These are phyloP conservation scores for Drosophila affinis DNA, from an alignment of 2,888 invertebrate species.

Conservation along the genomic window DNA sequence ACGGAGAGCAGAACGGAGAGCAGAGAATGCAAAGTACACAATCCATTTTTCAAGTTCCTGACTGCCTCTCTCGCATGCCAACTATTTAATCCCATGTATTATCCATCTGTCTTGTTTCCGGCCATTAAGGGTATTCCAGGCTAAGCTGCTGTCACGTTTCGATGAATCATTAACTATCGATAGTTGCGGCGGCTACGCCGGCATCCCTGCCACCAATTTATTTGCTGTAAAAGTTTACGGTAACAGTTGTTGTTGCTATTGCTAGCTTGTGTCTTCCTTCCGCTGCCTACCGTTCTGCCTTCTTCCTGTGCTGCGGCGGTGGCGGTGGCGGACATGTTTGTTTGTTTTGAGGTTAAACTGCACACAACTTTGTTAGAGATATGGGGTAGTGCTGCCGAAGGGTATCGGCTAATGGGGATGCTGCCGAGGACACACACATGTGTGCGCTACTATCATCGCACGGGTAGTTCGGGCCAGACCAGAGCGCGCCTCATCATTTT, in stretches of 20 bases:
- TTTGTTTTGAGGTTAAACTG: slow-evolving; percentile 45
- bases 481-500: slow-evolving; percentile 61
- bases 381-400: background rate
- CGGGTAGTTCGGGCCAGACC: slow-evolving; percentile 12
- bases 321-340: background rate
- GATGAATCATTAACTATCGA: background rate
- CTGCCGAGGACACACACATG: slow-evolving; percentile 20
- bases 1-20: slow-evolving; percentile 24
- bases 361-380: slow-evolving; percentile 55
- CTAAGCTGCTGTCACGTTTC: background rate
- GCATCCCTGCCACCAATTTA: slow-evolving; percentile 22
- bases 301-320: slow-evolving; percentile 6
- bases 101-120: slow-evolving; percentile 6
- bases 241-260: slow-evolving; percentile 29
- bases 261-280: slow-evolving; percentile 9
- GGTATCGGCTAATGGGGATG: background rate
- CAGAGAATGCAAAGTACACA: slow-evolving; percentile 49
- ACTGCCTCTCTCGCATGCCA: slow-evolving; percentile 20
- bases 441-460: slow-evolving; percentile 12
- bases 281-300: slow-evolving; percentile 16
- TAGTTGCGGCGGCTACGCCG: background rate
- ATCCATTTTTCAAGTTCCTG: slow-evolving; percentile 59
- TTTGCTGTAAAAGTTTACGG: slow-evolving; percentile 14
- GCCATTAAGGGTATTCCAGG: slow-evolving; percentile 9
- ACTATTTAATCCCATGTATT: slow-evolving; percentile 21